Evolutionary conservation across 2,888 invertebrate genomes (phyloP).

Genomic region (Apamea sordens): DNA sequence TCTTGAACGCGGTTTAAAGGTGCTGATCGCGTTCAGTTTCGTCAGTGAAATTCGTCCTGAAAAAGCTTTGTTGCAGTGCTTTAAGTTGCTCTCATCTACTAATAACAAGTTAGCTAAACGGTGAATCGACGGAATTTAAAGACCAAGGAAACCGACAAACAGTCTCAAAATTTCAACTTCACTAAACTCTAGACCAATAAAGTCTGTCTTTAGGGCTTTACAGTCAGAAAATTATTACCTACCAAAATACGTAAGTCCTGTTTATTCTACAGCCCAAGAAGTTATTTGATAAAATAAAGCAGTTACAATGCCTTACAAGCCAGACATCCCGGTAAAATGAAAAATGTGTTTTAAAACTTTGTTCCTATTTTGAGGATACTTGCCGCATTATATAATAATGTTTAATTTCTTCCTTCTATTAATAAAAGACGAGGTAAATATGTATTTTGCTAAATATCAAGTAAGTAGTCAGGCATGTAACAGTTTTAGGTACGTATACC

Average conservation of each 20-base stretch:
- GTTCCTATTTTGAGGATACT: constrained; percentile 24
- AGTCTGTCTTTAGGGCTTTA: neutral
- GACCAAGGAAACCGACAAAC: neutral
- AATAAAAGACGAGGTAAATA: constrained; percentile 16
- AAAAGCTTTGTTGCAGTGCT: neutral
- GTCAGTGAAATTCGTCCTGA: neutral
- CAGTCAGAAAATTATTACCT: constrained; percentile 15
- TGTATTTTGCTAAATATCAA: neutral
- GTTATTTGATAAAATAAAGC: constrained; percentile 27
- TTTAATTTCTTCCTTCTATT: constrained; percentile 23
- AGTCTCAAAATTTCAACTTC: constrained; percentile 3
- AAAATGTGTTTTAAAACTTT: constrained; percentile 62
- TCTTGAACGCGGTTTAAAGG: no score
- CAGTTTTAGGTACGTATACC: neutral
- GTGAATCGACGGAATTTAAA: neutral
- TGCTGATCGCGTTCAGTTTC: neutral
- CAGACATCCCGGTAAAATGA: constrained; percentile 54
- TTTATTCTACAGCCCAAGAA: constrained; percentile 19
- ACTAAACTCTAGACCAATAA: constrained; percentile 11
- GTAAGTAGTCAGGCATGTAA: neutral
- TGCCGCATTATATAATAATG: constrained; percentile 43
- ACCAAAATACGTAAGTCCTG: constrained; percentile 7
- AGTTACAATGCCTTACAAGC: neutral
- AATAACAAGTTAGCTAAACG: neutral
- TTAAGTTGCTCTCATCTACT: neutral